These are phyloP conservation scores for Apamea epomidion DNA, from an alignment of 2,888 invertebrate species.

Conservation along the genomic window DNA sequence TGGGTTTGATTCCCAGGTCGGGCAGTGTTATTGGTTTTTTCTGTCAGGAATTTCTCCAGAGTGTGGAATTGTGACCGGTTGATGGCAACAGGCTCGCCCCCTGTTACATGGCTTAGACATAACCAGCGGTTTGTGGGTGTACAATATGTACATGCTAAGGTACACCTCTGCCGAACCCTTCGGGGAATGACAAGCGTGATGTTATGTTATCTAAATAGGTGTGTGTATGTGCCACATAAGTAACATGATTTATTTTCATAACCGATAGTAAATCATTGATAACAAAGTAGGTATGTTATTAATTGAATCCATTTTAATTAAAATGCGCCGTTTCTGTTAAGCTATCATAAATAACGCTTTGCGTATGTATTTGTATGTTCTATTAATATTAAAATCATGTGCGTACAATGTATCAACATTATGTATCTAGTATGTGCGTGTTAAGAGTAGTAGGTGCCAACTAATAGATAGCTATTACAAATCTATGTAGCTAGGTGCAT, in stretches of 20 bases:
- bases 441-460: background rate
- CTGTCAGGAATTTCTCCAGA: background rate
- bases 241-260: conserved; percentile 6
- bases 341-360: background rate
- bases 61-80: too few relatives aligned
- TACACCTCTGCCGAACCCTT: background rate
- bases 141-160: background rate
- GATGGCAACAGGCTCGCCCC: background rate
- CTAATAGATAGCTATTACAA: background rate
- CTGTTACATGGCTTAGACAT: background rate
- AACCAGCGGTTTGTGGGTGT: fast-evolving
- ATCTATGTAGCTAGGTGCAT: background rate
- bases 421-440: background rate
- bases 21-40: background rate
- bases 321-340: background rate
- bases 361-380: background rate
- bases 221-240: background rate
- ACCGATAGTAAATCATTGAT: background rate
- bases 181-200: background rate
- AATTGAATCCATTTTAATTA: conserved; percentile 28
- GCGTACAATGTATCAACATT: conserved; percentile 10
- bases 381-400: conserved; percentile 11
- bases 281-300: background rate
- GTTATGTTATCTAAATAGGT: background rate
- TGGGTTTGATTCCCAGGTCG: background rate